A percentile compares a stretch with the other conserved stretches of the same genome.
phyloP scores from a whole-genome alignment of 2,888 invertebrate genomes.

The Drosophila mimica region DNA sequence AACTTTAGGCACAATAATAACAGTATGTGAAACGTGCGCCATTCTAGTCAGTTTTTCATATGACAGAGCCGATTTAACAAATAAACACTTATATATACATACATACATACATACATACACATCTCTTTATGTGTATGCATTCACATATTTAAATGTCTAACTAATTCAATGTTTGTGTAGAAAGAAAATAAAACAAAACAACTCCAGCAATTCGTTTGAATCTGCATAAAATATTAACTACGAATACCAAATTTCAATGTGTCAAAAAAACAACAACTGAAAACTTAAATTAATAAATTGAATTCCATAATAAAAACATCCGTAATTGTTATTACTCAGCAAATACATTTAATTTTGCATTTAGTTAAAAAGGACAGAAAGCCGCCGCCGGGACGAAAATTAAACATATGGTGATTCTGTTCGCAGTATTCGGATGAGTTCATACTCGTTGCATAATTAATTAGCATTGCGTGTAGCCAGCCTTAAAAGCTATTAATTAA shows the following conservation, averaged over 20 bases:
- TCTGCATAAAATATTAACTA: slow-evolving; percentile 43
- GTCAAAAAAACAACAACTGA: slow-evolving; percentile 64
- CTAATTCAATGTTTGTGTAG: slow-evolving; percentile 65
- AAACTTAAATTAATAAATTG: slow-evolving; percentile 66
- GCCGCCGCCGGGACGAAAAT: no score
- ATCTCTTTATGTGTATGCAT: slow-evolving; percentile 31
- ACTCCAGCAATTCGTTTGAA: slow-evolving; percentile 41
- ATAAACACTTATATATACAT: slow-evolving; percentile 19
- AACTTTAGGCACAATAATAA: slow-evolving; percentile 17
- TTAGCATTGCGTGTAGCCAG: not conserved
- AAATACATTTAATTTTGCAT: not conserved
- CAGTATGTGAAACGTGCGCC: slow-evolving; percentile 18
- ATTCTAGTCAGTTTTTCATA: slow-evolving; percentile 53
- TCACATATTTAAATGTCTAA: slow-evolving; percentile 63
- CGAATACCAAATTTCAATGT: slow-evolving; percentile 73
- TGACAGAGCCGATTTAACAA: slow-evolving; percentile 34
- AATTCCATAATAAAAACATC: slow-evolving; percentile 46
- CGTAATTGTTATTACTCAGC: not conserved
- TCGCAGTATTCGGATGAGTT: not conserved
- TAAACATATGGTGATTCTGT: not conserved
- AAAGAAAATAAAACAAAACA: slow-evolving; percentile 11
- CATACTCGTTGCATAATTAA: not conserved
- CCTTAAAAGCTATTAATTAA: not conserved
- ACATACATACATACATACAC: slow-evolving; percentile 14
- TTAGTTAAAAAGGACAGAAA: not conserved